Percentiles rank a stretch among this genome's conserved stretches.
phyloP scores from a whole-genome alignment of 2,888 invertebrate genomes.

The Poecilus cupreus region DNA sequence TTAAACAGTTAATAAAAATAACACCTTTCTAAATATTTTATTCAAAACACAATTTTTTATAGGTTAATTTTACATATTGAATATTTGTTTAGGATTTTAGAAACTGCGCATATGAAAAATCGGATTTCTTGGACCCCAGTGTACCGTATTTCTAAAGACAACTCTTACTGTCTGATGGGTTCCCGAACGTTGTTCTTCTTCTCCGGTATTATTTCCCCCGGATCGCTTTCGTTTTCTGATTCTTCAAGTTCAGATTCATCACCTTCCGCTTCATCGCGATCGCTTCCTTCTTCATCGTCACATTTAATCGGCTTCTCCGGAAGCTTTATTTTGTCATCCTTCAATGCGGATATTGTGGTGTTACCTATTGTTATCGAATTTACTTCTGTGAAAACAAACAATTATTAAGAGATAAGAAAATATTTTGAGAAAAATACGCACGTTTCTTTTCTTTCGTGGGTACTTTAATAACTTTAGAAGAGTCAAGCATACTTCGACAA shows the following conservation, averaged over 20 bases:
- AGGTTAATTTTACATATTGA: too few relatives aligned
- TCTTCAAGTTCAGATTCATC: conserved; percentile 82
- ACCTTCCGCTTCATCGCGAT: conserved; percentile 81
- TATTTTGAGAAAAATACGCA: conserved; percentile 63
- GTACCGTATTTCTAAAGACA: too few relatives aligned
- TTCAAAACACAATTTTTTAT: too few relatives aligned
- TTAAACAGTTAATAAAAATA: too few relatives aligned
- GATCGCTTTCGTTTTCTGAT: conserved; percentile 73
- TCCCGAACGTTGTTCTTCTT: conserved; percentile 70
- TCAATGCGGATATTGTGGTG: conserved; percentile 78
- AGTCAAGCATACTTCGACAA: conserved; percentile 79
- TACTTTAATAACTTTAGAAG: conserved; percentile 64
- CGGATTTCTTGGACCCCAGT: too few relatives aligned
- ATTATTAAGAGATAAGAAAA: not conserved
- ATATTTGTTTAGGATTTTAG: too few relatives aligned
- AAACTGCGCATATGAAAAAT: too few relatives aligned
- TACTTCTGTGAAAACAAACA: conserved; percentile 68
- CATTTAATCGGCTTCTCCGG: conserved; percentile 76
- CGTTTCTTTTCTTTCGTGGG: conserved; percentile 73
- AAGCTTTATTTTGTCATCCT: conserved; percentile 71
- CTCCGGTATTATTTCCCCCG: conserved; percentile 52
- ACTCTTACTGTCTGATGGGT: conserved; percentile 81
- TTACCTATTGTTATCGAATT: conserved; percentile 79
- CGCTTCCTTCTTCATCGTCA: conserved; percentile 83
- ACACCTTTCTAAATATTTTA: too few relatives aligned